Conservation (phyloP, 1,140 invertebrate genomes). For the Trialeurodes vaporariorum region DNA sequence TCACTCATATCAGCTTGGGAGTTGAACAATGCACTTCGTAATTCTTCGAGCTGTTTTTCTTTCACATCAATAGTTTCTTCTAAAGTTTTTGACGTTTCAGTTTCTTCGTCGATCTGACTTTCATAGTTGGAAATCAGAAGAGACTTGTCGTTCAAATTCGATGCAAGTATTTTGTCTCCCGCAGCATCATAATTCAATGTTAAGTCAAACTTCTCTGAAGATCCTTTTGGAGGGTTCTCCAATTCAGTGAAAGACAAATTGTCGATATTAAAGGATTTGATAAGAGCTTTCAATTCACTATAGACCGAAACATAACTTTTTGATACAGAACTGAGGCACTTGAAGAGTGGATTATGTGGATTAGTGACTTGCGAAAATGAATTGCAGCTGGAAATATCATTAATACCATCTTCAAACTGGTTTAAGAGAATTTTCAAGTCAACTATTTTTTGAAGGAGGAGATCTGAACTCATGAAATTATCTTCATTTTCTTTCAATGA, state of each 20-base stretch:
- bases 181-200: neutral
- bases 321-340: neutral
- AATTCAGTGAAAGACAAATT: neutral
- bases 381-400: neutral
- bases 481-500: neutral
- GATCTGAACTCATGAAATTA: neutral
- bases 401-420: neutral
- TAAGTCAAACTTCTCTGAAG: neutral
- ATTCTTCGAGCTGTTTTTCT: neutral
- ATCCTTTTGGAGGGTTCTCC: neutral
- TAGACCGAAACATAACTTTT: neutral
- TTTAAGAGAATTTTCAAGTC: neutral
- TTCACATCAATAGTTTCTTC: neutral
- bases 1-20: neutral
- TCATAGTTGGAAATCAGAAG: neutral
- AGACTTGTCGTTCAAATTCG: neutral
- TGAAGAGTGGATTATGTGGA: neutral
- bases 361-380: neutral
- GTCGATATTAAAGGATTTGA: neutral
- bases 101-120: neutral
- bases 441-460: neutral
- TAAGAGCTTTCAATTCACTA: neutral
- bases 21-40: neutral
- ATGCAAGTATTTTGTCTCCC: neutral
- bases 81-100: neutral